Evolutionary conservation across 2,113 vertebrate species (phyloP).

Genomic region (Felis catus): F.catus_Fca126_mat1.0 CM031413.1:104473001-104473500

Average conservation of each 20-base stretch:
- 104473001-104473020: conserved; percentile 33
- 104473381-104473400: conserved; percentile 66
- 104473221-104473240: not conserved
- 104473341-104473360: conserved; percentile 77
- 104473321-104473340: conserved; percentile 75
- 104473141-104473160: not conserved
- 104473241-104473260: not conserved
- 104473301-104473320: conserved; percentile 73
- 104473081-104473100: conserved; percentile 15
- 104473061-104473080: conserved; percentile 37
- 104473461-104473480: conserved; percentile 74
- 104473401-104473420: conserved; percentile 63
- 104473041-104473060: conserved; percentile 37
- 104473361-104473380: conserved; percentile 74
- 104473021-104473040: not conserved
- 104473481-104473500: conserved; percentile 54
- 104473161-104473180: not conserved
- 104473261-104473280: conserved; percentile 13
- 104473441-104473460: conserved; percentile 65
- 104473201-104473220: not conserved
- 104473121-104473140: not conserved
- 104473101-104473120: not conserved
- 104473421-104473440: conserved; percentile 58
- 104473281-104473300: conserved; percentile 78
- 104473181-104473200: not conserved